These are phyloP conservation scores for Pachyramphus minor DNA, from an alignment of 2,113 vertebrate genomes.

Conservation along the genomic window DNA sequence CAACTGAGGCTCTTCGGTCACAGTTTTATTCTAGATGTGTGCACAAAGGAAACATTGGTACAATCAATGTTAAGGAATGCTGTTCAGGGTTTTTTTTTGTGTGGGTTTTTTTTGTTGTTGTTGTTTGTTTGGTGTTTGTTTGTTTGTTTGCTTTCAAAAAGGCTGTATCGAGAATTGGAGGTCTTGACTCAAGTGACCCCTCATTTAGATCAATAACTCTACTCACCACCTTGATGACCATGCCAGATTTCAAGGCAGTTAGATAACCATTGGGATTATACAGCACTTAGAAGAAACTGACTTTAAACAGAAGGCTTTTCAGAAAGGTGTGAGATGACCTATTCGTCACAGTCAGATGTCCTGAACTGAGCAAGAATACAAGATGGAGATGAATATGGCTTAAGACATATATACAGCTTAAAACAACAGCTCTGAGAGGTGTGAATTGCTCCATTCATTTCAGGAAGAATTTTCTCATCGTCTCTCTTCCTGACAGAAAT, in stretches of 20 bases:
- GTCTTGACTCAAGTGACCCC: not conserved
- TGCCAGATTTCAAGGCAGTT: not conserved
- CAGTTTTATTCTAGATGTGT: not conserved
- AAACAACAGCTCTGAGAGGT: not conserved
- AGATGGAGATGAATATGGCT: not conserved
- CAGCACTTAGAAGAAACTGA: not conserved
- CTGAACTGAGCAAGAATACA: not conserved
- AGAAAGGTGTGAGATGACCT: slow-evolving; percentile 3
- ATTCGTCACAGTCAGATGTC: not conserved
- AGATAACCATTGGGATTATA: not conserved
- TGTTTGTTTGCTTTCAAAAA: not conserved
- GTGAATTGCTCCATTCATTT: not conserved
- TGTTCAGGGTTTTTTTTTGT: not conserved
- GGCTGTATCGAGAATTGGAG: not conserved
- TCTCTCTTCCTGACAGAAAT: not conserved
- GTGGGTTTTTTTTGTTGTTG: not conserved
- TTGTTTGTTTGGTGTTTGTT: no score
- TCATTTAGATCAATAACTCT: not conserved
- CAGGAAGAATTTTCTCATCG: not conserved
- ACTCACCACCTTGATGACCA: not conserved
- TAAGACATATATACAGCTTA: not conserved
- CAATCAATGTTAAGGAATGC: not conserved
- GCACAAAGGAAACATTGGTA: not conserved
- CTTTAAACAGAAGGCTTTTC: slow-evolving; percentile 4
- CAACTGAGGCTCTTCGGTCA: not conserved